Percentiles rank a stretch among this genome's conserved stretches.
Evolutionary conservation across 2,888 invertebrate genomes (phyloP).

Genomic region (Pollenia griseotomentosa): DNA sequence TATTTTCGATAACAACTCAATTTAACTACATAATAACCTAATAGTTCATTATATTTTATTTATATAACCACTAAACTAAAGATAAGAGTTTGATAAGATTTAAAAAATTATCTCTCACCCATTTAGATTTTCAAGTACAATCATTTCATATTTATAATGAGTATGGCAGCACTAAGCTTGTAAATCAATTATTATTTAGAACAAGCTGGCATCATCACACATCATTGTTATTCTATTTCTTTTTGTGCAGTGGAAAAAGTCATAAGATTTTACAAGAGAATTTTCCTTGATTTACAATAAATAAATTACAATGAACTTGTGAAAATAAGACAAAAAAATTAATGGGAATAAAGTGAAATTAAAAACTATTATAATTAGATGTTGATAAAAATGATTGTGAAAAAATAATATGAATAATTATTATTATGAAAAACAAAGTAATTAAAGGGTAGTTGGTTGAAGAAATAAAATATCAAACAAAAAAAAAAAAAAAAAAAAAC

Average conservation of each 20-base stretch:
- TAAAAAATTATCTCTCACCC: background rate
- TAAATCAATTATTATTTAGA: constrained; percentile 47
- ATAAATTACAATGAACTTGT: constrained; percentile 33
- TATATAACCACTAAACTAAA: constrained; percentile 6
- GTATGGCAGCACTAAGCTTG: constrained; percentile 43
- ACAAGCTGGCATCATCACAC: constrained; percentile 42
- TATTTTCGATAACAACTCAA: background rate
- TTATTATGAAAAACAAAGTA: constrained; percentile 8
- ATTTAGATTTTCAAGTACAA: constrained; percentile 2
- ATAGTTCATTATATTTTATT: background rate
- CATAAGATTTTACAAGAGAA: constrained; percentile 69
- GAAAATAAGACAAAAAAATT: background rate
- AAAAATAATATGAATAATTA: background rate
- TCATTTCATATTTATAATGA: background rate
- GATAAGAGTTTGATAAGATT: constrained; percentile 39
- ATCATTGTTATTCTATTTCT: constrained; percentile 65
- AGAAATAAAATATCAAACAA: constrained; percentile 36
- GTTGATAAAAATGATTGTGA: constrained; percentile 20
- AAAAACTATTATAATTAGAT: background rate
- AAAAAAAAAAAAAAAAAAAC: constrained; percentile 25
- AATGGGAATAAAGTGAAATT: background rate
- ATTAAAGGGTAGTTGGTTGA: constrained; percentile 29
- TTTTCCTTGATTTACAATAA: constrained; percentile 54
- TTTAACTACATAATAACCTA: background rate
- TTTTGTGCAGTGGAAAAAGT: constrained; percentile 72